phyloP scores from a whole-genome alignment of 2,888 invertebrate genomes.

The Apamea crenata region DNA sequence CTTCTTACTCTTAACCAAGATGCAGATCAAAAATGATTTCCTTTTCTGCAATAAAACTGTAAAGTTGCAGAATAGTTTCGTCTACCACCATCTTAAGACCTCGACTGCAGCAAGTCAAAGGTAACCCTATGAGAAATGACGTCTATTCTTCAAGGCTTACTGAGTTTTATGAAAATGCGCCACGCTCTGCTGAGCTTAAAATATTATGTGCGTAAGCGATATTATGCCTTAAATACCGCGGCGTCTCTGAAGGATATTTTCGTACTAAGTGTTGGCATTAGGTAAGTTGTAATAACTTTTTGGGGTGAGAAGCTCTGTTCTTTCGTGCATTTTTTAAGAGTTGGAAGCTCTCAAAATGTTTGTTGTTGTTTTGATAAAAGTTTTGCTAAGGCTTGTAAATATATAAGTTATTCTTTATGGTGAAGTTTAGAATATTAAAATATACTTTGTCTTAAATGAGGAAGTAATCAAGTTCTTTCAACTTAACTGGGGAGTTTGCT shows the following conservation, averaged over 20 bases:
- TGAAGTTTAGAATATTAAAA: slow-evolving; percentile 2
- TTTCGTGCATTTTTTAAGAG: slow-evolving; percentile 39
- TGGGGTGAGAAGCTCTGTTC: slow-evolving; percentile 18
- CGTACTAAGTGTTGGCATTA: slow-evolving; percentile 57
- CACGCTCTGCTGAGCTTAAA: slow-evolving; percentile 54
- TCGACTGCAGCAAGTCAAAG: slow-evolving; percentile 35
- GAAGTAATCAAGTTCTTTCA: not conserved
- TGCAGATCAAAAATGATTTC: not conserved
- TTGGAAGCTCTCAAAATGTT: slow-evolving; percentile 1
- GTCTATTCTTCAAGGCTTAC: slow-evolving; percentile 48
- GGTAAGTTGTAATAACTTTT: slow-evolving; percentile 49
- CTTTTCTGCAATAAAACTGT: not conserved
- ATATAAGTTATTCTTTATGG: not conserved
- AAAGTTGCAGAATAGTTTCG: slow-evolving; percentile 4
- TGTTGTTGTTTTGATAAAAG: slow-evolving; percentile 5
- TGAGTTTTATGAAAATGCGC: slow-evolving; percentile 60
- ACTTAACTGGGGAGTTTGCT: not conserved
- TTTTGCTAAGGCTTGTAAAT: not conserved
- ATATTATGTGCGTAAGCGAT: slow-evolving; percentile 67
- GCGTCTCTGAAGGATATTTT: slow-evolving; percentile 40
- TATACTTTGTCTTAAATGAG: not conserved
- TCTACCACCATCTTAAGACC: slow-evolving; percentile 15
- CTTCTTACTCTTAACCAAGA: not conserved
- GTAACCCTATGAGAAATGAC: slow-evolving; percentile 50
- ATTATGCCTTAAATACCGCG: slow-evolving; percentile 53